Base-by-base conservation (phyloP, 2,888 invertebrate genomes). In the Pantelozetes paolii region DNA sequence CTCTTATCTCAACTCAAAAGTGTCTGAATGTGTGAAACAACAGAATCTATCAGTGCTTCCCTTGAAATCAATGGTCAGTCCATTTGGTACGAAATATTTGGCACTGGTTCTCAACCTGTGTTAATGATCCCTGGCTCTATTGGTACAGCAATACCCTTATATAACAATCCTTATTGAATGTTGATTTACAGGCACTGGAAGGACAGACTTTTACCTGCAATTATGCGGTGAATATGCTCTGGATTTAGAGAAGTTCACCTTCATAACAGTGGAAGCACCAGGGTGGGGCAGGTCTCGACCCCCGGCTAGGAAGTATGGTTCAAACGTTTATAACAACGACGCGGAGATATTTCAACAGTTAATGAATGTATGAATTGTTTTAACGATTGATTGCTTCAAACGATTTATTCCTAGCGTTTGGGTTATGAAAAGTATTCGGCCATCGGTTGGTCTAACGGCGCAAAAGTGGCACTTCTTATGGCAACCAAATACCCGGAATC, bases 111-210 rank as follows among this genome's bases (percentile, higher is more conserved):
- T 84, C 80, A 85, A 82, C 77, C 84, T 30, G 81, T 92, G 0
- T 82, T 94, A 5, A 86, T 90, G 75, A 84, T 92, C 80, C 92
- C 93, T 0, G 93, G 93, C 48, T 90, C 90, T 0, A 72, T 74
- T 54, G 62, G 48, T 30, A 11, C 11, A 57, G 36, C 5, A 11
- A 45, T 45, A 15, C 15, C 2, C 15, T 45, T 45, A 48, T 48
- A 48, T 15, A 9, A 20, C 8, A 20, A 3, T 23, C 3, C 13
- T 54, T 8, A 20, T 23, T 20, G 1, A 54, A 54, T 54, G 6
- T 9, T 23, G 20, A 23, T 3, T 54, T 54, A 20, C 3, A 64
- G 64, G 64, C n/a, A 36, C 64, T 1, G 48, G 72, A 28, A 42
- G n/a, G n/a, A 54, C 28, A n/a, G 71, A 48, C 20, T 50, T 71